Percentiles rank a stretch among this genome's conserved stretches.
phyloP scores from a whole-genome alignment of 2,113 vertebrate genomes.

The Diadophis punctatus region DNA sequence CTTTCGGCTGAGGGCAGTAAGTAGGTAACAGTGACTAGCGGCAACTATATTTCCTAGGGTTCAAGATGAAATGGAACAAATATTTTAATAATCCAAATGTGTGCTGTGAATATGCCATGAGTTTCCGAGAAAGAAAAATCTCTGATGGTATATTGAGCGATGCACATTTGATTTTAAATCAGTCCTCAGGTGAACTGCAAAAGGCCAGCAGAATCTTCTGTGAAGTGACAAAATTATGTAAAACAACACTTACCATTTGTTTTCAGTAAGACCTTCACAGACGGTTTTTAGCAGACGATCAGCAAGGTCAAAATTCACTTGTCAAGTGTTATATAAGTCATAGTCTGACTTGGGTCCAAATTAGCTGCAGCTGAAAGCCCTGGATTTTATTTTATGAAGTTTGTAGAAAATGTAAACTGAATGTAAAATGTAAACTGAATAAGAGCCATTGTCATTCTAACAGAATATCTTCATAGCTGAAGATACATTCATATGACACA shows the following conservation, averaged over 20 bases:
- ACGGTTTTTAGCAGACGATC: conserved; percentile 3
- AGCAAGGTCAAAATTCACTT: background rate
- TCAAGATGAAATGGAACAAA: background rate
- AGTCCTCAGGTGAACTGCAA: background rate
- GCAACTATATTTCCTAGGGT: background rate
- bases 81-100: background rate
- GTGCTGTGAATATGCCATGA: background rate
- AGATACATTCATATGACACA: background rate
- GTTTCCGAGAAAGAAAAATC: background rate
- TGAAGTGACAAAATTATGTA: background rate
- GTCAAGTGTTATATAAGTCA: background rate
- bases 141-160: background rate
- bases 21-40: background rate
- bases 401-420: background rate
- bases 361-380: background rate
- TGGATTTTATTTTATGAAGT: background rate
- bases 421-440: too few relatives aligned
- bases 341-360: background rate
- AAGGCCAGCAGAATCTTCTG: background rate
- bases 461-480: background rate
- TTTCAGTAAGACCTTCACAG: background rate
- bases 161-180: background rate
- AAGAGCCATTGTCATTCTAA: background rate
- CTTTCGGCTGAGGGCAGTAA: background rate
- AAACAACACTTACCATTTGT: background rate